A percentile compares a stretch with the other conserved stretches of the same genome.
phyloP scores from a whole-genome alignment of 2,888 invertebrate species.

The Melinopterus prodromus region DNA sequence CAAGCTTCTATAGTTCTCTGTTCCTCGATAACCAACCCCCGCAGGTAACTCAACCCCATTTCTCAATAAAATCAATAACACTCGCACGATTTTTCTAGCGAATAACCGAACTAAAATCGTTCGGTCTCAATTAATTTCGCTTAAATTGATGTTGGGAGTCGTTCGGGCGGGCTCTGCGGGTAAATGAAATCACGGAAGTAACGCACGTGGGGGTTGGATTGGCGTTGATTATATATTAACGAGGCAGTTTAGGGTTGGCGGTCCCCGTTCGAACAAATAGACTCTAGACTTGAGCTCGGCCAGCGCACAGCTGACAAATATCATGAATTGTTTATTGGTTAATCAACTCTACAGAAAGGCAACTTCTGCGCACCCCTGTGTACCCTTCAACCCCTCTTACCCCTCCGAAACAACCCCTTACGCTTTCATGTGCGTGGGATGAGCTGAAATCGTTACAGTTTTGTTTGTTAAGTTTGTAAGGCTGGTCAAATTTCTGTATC shows the following conservation, averaged over 20 bases:
- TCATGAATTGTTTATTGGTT: constrained; percentile 61
- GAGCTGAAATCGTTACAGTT: not conserved
- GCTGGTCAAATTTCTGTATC: too few relatives aligned
- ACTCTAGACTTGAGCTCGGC: not conserved
- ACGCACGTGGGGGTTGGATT: not conserved
- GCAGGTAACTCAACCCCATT: too few relatives aligned
- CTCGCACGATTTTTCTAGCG: too few relatives aligned
- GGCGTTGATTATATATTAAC: constrained; percentile 11
- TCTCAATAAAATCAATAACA: too few relatives aligned
- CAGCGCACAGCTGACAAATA: constrained; percentile 52
- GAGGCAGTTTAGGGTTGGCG: constrained; percentile 21
- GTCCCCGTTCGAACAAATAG: constrained; percentile 24
- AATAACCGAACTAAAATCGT: too few relatives aligned
- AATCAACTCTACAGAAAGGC: constrained; percentile 52
- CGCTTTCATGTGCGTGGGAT: not conserved
- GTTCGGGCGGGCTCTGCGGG: not conserved
- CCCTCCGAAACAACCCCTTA: not conserved
- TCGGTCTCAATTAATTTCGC: not conserved
- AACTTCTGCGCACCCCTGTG: constrained; percentile 6
- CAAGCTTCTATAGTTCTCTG: too few relatives aligned
- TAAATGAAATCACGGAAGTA: constrained; percentile 4
- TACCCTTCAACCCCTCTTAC: not conserved
- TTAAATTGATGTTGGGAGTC: not conserved
- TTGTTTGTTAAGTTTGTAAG: not conserved
- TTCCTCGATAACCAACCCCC: too few relatives aligned